These are phyloP conservation scores for Peribatodes rhomboidaria DNA, from an alignment of 2,888 invertebrate species.

Conservation along the genomic window DNA sequence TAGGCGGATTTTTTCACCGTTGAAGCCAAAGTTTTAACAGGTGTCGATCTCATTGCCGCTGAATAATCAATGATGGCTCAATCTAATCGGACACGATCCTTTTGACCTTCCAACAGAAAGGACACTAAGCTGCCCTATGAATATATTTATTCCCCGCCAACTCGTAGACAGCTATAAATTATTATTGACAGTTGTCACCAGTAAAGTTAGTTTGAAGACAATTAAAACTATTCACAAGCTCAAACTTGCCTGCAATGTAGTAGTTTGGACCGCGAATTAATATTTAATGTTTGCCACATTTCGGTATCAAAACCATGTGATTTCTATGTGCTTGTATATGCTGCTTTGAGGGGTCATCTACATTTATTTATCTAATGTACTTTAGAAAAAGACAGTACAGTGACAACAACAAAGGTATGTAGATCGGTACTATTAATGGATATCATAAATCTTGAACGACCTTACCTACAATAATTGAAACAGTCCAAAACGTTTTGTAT, in stretches of 20 bases:
- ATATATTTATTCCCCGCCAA: constrained; percentile 58
- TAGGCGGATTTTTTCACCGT: constrained; percentile 40
- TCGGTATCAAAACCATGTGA: not conserved
- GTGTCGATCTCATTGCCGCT: constrained; percentile 53
- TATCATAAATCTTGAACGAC: not conserved
- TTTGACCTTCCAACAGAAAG: constrained; percentile 50
- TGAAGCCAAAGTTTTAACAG: constrained; percentile 55
- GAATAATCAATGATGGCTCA: constrained; percentile 59
- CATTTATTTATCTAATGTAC: too few species aligned
- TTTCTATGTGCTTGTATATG: too few species aligned
- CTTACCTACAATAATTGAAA: constrained; percentile 10
- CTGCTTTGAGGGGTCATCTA: too few species aligned
- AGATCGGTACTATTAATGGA: not conserved
- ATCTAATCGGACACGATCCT: constrained; percentile 49
- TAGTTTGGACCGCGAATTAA: constrained; percentile 31
- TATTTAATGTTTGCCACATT: constrained; percentile 29
- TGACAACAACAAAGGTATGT: not conserved
- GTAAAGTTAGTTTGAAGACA: constrained; percentile 39
- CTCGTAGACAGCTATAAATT: constrained; percentile 56
- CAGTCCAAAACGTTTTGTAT: constrained; percentile 7
- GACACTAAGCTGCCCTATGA: constrained; percentile 46
- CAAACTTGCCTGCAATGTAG: constrained; percentile 12
- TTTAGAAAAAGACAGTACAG: not conserved
- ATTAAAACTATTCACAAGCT: constrained; percentile 23
- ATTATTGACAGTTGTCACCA: constrained; percentile 57